Conservation (phyloP, 2,113 vertebrate genomes). For the Arothron firmamentum region DNA sequence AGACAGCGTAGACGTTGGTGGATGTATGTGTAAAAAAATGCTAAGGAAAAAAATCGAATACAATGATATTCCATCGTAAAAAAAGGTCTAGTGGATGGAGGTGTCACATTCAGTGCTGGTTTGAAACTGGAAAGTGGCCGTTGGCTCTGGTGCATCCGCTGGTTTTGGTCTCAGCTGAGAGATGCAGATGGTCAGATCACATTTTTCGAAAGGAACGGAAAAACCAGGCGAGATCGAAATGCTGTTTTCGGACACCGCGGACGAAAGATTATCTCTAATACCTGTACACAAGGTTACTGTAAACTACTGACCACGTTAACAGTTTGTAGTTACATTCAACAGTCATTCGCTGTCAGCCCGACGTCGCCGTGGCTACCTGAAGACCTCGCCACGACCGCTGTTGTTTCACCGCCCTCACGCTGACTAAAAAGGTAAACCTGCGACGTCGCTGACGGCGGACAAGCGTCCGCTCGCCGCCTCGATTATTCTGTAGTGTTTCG, state of each 20-base stretch:
- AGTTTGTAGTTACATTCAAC: conserved; percentile 42
- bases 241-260: neutral
- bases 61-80: no score
- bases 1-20: no score
- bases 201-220: neutral
- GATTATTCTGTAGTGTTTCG: no score
- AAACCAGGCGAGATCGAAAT: neutral
- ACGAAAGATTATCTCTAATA: conserved; percentile 6
- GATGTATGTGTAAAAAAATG: no score
- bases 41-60: no score
- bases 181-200: neutral
- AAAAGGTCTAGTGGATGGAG: no score
- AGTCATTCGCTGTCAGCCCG: conserved; percentile 10
- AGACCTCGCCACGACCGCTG: neutral
- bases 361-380: neutral
- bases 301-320: conserved; percentile 17
- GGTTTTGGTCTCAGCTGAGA: no score
- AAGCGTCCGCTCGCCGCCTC: no score
- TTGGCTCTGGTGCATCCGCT: no score
- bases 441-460: no score
- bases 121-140: neutral
- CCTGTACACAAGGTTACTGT: conserved; percentile 29
- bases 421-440: no score
- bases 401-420: no score
- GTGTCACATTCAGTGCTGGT: neutral